Percentiles rank a stretch among this genome's conserved stretches.
Conservation (phyloP, 1,140 invertebrate species). For the Melitaea cinxia region DNA sequence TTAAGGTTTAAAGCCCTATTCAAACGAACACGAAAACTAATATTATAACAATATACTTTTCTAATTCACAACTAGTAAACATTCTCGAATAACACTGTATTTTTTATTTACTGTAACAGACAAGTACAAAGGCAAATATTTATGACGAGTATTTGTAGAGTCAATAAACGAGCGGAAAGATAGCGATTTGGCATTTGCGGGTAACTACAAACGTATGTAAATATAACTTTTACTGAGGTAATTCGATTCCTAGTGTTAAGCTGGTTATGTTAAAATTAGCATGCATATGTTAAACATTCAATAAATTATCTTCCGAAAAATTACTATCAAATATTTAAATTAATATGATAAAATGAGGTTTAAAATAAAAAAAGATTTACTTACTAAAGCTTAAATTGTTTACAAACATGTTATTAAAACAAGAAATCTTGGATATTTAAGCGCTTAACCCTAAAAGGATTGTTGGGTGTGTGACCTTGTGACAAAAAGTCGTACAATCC, state of each 20-base stretch:
- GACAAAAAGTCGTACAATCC: too few relatives aligned
- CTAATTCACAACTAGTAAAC: not conserved
- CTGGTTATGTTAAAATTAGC: not conserved
- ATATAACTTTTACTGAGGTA: slow-evolving; percentile 9
- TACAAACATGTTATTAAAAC: too few relatives aligned
- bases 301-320: not conserved
- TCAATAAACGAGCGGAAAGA: slow-evolving; percentile 34
- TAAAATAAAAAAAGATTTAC: too few relatives aligned
- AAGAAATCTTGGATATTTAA: too few relatives aligned
- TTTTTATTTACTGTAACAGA: not conserved
- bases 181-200: slow-evolving; percentile 17
- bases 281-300: slow-evolving; percentile 1
- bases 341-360: too few relatives aligned
- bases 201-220: slow-evolving; percentile 17
- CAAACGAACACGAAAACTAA: too few relatives aligned
- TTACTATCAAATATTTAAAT: not conserved
- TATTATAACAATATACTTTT: not conserved
- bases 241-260: not conserved
- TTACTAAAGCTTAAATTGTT: too few relatives aligned
- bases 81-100: not conserved
- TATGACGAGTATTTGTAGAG: slow-evolving; percentile 23
- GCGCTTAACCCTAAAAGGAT: too few relatives aligned
- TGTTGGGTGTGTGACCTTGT: too few relatives aligned
- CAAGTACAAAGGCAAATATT: slow-evolving; percentile 15
- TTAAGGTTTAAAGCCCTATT: too few relatives aligned